Evolutionary conservation across 2,888 invertebrate genomes (phyloP).

Genomic region (Agrenia bidenticulata): DNA sequence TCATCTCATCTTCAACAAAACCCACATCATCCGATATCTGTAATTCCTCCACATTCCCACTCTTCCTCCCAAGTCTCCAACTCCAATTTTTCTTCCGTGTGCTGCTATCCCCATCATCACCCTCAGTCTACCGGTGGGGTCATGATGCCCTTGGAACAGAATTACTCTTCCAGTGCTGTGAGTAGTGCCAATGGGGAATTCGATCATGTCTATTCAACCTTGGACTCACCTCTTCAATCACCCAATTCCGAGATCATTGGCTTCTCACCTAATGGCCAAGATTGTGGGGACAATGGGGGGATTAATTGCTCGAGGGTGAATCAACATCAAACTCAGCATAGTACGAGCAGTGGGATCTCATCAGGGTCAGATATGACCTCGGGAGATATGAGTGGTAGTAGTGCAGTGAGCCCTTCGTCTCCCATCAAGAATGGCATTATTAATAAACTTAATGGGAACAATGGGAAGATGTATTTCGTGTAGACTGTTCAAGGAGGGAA

Average conservation of each 20-base stretch:
- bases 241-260: constrained; percentile 5
- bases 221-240: constrained; percentile 49
- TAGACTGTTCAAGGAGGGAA: neutral
- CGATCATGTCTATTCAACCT: constrained; percentile 51
- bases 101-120: constrained; percentile 14
- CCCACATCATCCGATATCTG: constrained; percentile 21
- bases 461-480: constrained; percentile 22
- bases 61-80: constrained; percentile 4
- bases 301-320: constrained; percentile 10
- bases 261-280: neutral
- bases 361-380: constrained; percentile 40
- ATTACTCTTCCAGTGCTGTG: constrained; percentile 48
- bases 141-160: constrained; percentile 42
- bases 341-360: constrained; percentile 42
- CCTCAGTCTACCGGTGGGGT: constrained; percentile 17
- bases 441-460: constrained; percentile 13
- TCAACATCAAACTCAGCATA: constrained; percentile 39
- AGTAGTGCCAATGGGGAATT: constrained; percentile 46
- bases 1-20: constrained; percentile 17
- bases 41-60: constrained; percentile 17
- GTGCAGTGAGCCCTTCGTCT: constrained; percentile 18
- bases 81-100: neutral
- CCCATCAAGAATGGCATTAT: constrained; percentile 19
- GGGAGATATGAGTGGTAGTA: constrained; percentile 9
- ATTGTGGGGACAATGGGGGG: neutral